These are phyloP conservation scores for Sebastes cheni DNA, from an alignment of 2,797 vertebrate species.

Conservation along the genomic window DNA sequence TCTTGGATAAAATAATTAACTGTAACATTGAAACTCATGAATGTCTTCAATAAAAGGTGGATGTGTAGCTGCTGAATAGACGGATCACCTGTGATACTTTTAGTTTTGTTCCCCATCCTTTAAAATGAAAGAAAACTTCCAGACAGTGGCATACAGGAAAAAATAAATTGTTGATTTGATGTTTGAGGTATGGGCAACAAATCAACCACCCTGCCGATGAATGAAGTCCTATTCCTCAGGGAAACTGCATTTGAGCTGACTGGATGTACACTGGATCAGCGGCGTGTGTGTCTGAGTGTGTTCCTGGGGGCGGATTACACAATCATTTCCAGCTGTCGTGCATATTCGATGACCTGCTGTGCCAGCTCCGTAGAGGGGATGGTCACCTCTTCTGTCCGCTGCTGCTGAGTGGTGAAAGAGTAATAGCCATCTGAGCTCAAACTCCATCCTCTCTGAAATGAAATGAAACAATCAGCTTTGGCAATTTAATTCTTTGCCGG, in stretches of 20 bases:
- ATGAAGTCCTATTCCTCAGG: conserved; percentile 32
- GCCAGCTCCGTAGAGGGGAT: conserved; percentile 95
- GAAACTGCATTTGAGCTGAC: conserved; percentile 34
- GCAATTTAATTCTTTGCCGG: not conserved
- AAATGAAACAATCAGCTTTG: not conserved
- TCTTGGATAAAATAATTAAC: conserved; percentile 14
- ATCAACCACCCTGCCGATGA: conserved; percentile 36
- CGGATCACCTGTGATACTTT: not conserved
- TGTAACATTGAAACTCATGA: conserved; percentile 10
- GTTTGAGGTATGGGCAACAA: conserved; percentile 21
- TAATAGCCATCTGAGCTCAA: conserved; percentile 89
- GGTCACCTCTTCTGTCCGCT: conserved; percentile 91
- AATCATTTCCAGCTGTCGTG: conserved; percentile 97
- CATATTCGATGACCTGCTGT: conserved; percentile 95
- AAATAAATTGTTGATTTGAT: not conserved
- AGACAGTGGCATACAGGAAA: conserved; percentile 14
- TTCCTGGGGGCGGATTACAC: conserved; percentile 83
- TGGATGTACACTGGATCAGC: conserved; percentile 36
- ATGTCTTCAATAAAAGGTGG: conserved; percentile 11
- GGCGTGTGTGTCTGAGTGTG: conserved; percentile 50
- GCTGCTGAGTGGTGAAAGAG: conserved; percentile 91
- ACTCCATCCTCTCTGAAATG: conserved; percentile 90
- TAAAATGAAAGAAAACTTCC: conserved; percentile 17
- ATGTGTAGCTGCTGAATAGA: not conserved
- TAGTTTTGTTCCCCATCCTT: conserved; percentile 9